Conservation (phyloP, 2,888 invertebrate species). For the Thymelicus lineola region DNA sequence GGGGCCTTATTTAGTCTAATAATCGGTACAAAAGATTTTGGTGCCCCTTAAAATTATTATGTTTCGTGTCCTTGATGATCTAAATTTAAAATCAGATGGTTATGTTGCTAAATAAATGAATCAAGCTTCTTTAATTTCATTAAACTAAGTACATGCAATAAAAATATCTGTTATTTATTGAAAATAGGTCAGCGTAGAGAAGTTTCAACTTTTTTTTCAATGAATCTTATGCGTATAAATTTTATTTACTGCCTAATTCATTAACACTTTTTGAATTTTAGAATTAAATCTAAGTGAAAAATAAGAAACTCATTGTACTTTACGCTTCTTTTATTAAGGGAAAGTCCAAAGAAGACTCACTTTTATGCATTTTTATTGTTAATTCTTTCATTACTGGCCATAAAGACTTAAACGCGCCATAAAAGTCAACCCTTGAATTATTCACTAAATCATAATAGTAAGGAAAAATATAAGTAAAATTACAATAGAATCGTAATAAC, state of each 20-base stretch:
- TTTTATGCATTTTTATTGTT: not conserved
- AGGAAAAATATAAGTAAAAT: slow-evolving; percentile 7
- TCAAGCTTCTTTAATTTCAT: too few relatives aligned
- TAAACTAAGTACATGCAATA: not conserved
- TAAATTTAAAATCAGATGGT: not conserved
- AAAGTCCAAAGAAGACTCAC: not conserved
- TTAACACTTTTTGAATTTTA: not conserved
- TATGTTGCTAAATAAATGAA: not conserved
- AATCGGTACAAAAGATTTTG: too few relatives aligned
- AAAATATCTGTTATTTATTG: not conserved
- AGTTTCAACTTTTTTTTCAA: not conserved
- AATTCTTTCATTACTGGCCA: slow-evolving; percentile 6
- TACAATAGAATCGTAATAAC: slow-evolving; percentile 11
- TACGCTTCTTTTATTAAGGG: not conserved
- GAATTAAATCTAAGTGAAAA: slow-evolving; percentile 3
- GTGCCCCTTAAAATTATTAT: too few relatives aligned
- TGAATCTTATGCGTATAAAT: not conserved
- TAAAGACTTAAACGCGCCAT: not conserved
- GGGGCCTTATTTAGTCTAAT: too few relatives aligned
- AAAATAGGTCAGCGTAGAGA: not conserved
- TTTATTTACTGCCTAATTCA: slow-evolving; percentile 1
- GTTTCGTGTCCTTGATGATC: too few relatives aligned
- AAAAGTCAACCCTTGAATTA: not conserved
- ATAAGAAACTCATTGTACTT: slow-evolving; percentile 3
- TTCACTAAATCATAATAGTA: not conserved